Percentiles rank a stretch among this genome's conserved stretches.
These are phyloP conservation scores for Sebastes aleutianus DNA, from an alignment of 2,797 vertebrate species.

Conservation along the genomic window DNA sequence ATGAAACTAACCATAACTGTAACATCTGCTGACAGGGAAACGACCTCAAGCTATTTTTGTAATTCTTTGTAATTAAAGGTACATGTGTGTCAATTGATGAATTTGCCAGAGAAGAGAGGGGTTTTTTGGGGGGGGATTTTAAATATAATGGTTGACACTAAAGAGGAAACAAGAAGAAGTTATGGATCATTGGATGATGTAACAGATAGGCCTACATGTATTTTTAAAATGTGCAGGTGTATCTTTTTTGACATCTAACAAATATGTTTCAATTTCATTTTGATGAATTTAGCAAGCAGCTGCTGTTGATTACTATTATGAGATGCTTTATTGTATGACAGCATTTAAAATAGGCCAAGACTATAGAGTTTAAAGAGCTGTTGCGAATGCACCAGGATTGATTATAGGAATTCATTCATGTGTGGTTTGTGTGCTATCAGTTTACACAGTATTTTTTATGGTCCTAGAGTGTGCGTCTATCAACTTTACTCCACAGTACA, in stretches of 20 bases:
- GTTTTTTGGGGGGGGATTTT: background rate
- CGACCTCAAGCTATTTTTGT: background rate
- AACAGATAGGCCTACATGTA: no score
- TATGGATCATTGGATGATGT: background rate
- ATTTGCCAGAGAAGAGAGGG: background rate
- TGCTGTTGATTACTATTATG: background rate
- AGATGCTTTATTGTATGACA: background rate
- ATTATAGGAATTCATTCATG: background rate
- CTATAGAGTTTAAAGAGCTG: background rate
- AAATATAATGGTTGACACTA: background rate
- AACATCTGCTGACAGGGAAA: background rate
- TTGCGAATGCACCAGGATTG: background rate
- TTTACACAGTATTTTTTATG: background rate
- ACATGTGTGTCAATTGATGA: background rate
- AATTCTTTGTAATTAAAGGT: background rate
- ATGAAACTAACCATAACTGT: background rate
- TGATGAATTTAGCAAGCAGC: background rate
- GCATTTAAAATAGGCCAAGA: no score
- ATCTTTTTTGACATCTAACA: background rate
- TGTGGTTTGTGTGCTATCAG: background rate
- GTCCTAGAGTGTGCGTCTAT: background rate
- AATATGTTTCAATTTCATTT: background rate
- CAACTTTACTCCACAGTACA: background rate
- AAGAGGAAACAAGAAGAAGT: background rate
- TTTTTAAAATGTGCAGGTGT: background rate